Base-by-base conservation (phyloP, 2,797 vertebrate species). In the Vipera ursinii region DNA sequence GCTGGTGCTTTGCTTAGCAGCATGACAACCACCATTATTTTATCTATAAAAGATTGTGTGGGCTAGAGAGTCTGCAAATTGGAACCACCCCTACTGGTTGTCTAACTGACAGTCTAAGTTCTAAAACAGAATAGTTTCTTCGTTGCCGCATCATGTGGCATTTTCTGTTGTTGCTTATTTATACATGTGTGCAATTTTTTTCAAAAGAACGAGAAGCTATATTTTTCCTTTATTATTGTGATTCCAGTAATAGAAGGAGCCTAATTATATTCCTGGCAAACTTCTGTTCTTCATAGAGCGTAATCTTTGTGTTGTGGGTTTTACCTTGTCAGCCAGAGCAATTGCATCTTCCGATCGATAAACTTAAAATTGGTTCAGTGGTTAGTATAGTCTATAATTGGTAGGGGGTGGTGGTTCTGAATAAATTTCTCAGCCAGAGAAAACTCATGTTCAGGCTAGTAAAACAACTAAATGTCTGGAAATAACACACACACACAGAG, bases 361-460 rank as follows among this genome's bases (percentile, higher is more conserved):
- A 86, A 55, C 3, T 92, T 13, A 56, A 65, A 59, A 88, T 56
- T 93, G 7, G 22, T 94, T 94, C 48, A 78, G 2, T 78, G 69
- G 20, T 92, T 94, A 53, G 3, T 82, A 28, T 63, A 89, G 65
- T 91, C 51, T 94, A 2, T 94, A 92, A 85, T 10, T 92, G 69
- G 56, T 78, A 85, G 9, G 14, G 56, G 73, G 7, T n/a, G 15
- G 14, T 82, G 44, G 48, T 38, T 6, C 73, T 91, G 87, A 89
- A 89, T 89, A 93, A 86, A 38, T 89, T 93, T 78, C 59, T 4
- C 24, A 93, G 82, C 44, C 63, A 17, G 85, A 60, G 73, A 82
- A 5, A 44, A 59, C 28, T 65, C 51, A 3, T 59, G 4, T 65
- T 94, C 56, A 57, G 13, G 4, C 82, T 91, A 89, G 65, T 57